A percentile compares a stretch with the other conserved stretches of the same genome.
phyloP scores from a whole-genome alignment of 2,797 vertebrate genomes.

The Miichthys miiuy region DNA sequence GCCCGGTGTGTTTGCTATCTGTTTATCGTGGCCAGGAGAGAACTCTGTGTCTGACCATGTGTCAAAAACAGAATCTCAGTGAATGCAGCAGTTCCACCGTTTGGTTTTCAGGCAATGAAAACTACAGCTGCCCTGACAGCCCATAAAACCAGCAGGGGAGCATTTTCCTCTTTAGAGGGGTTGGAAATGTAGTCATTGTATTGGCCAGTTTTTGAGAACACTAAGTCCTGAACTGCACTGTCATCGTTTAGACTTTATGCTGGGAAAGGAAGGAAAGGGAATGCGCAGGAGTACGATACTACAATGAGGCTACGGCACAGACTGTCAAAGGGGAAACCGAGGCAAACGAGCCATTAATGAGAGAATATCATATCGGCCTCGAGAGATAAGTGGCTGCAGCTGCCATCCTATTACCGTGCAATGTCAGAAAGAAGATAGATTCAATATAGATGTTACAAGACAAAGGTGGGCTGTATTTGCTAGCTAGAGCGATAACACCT shows the following conservation, averaged over 20 bases:
- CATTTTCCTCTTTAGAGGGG: constrained; percentile 48
- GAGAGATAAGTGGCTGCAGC: constrained; percentile 58
- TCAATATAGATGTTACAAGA: constrained; percentile 63
- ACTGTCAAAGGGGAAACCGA: constrained; percentile 48
- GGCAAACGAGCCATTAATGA: constrained; percentile 66
- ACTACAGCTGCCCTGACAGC: constrained; percentile 36
- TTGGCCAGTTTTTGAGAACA: constrained; percentile 49
- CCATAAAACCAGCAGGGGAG: constrained; percentile 48
- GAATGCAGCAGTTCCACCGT: constrained; percentile 42
- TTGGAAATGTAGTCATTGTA: constrained; percentile 63
- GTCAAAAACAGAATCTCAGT: constrained; percentile 43
- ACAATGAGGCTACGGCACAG: constrained; percentile 39
- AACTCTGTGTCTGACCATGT: constrained; percentile 42
- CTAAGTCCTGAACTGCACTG: constrained; percentile 26
- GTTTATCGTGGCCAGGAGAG: constrained; percentile 42
- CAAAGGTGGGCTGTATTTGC: constrained; percentile 50
- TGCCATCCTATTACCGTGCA: constrained; percentile 49
- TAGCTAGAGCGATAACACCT: constrained; percentile 34
- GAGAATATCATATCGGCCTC: constrained; percentile 65
- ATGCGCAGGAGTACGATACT: neutral
- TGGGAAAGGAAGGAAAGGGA: constrained; percentile 18
- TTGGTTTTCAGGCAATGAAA: constrained; percentile 44
- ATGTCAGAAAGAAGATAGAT: constrained; percentile 47
- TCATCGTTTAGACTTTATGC: constrained; percentile 34
- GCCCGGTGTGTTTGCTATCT: constrained; percentile 50